These are phyloP conservation scores for Coracias cyanogaster DNA, from an alignment of 2,797 vertebrate species.

Conservation along the genomic window DNA sequence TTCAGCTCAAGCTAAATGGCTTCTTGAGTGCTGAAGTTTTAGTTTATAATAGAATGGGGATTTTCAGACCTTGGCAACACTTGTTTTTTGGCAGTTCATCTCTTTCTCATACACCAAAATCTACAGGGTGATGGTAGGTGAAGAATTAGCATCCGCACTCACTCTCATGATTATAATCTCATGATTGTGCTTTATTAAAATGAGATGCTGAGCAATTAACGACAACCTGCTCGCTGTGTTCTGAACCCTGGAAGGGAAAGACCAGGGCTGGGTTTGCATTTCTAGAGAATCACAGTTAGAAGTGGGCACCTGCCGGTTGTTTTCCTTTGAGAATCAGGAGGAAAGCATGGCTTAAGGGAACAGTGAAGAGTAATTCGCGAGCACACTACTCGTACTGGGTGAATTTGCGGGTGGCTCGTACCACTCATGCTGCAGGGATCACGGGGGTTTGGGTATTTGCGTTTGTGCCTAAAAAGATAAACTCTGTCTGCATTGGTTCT, in stretches of 20 bases:
- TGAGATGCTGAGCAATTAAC: not conserved
- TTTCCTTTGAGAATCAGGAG: not conserved
- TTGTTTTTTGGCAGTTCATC: not conserved
- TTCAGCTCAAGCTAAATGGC: not conserved
- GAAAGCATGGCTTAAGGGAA: not conserved
- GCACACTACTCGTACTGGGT: not conserved
- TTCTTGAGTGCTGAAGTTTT: not conserved
- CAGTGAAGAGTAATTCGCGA: fast-evolving
- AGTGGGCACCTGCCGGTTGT: not conserved
- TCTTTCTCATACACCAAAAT: not conserved
- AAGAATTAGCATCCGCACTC: not conserved
- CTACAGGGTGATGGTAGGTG: fast-evolving
- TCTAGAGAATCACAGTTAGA: not conserved
- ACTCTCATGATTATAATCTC: not conserved
- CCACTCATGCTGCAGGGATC: not conserved
- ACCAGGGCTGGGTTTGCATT: not conserved
- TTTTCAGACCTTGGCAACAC: not conserved
- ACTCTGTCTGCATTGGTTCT: not conserved
- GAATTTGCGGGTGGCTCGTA: not conserved
- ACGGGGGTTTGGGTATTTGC: not conserved
- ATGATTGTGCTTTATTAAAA: not conserved
- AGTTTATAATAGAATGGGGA: not conserved
- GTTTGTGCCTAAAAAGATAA: not conserved
- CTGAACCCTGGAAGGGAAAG: not conserved
- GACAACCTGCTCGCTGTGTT: not conserved